These are phyloP conservation scores for Craterocephalus amniculus DNA, from an alignment of 2,797 vertebrate genomes.

Conservation along the genomic window DNA sequence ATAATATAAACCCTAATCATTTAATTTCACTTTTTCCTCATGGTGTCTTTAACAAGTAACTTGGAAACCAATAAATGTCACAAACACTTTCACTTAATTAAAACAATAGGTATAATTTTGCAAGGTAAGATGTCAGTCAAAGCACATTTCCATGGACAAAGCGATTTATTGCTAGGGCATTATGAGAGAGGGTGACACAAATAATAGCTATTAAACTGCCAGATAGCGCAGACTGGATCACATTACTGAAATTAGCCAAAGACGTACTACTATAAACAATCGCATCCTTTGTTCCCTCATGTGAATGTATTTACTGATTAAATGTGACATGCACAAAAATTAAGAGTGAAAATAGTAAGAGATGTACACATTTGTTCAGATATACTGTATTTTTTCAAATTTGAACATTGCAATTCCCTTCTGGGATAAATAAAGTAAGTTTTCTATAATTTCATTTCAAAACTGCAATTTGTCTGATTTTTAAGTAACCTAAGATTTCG, in stretches of 20 bases:
- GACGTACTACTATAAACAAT: conserved; percentile 82
- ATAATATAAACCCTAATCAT: conserved; percentile 80
- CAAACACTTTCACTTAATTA: conserved; percentile 95
- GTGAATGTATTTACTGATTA: conserved; percentile 20
- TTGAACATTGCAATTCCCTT: neutral
- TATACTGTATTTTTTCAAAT: neutral
- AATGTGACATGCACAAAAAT: conserved; percentile 23
- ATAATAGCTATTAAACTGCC: conserved; percentile 94
- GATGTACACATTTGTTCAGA: neutral
- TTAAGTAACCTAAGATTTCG: neutral
- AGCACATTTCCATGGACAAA: conserved; percentile 83
- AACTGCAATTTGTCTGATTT: neutral
- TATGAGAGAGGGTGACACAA: conserved; percentile 91
- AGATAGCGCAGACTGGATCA: conserved; percentile 86
- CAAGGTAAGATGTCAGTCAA: conserved; percentile 92
- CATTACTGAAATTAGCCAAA: conserved; percentile 93
- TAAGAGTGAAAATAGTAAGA: neutral
- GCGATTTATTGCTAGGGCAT: conserved; percentile 88
- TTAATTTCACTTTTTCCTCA: conserved; percentile 68
- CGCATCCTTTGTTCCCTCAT: conserved; percentile 66
- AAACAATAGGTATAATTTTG: conserved; percentile 94
- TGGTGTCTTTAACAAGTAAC: conserved; percentile 88
- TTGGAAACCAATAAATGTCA: conserved; percentile 92
- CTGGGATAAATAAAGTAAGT: too few species aligned
- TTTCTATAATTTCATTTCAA: neutral